phyloP scores from a whole-genome alignment of 2,888 invertebrate species.

The Hesperia comma region DNA sequence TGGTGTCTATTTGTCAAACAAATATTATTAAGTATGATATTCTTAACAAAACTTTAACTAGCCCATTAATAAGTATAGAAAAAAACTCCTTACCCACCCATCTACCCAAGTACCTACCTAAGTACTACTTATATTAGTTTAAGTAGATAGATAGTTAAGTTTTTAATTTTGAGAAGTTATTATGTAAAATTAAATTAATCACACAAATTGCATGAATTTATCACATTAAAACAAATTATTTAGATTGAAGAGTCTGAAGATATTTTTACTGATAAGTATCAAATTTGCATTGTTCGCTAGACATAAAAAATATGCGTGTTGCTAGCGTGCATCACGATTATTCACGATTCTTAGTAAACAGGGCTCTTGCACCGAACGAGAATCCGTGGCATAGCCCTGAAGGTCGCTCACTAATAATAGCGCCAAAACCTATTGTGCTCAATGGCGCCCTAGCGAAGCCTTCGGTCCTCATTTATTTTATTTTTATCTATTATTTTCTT shows the following conservation, averaged over 20 bases:
- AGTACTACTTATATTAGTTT: no score
- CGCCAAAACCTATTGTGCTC: constrained; percentile 50
- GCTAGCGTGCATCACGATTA: constrained; percentile 69
- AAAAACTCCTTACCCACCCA: no score
- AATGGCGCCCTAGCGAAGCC: constrained; percentile 48
- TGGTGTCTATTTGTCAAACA: no score
- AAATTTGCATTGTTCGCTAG: constrained; percentile 20
- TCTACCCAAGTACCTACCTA: no score
- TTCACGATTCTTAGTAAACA: constrained; percentile 75
- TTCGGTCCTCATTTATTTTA: constrained; percentile 40
- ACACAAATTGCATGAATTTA: no score
- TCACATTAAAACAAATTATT: neutral
- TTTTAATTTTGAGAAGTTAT: no score
- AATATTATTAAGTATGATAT: no score
- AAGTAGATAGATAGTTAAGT: no score
- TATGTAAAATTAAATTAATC: no score
- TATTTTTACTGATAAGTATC: neutral
- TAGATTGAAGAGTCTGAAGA: neutral
- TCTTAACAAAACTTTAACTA: no score
- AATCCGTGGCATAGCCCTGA: constrained; percentile 64
- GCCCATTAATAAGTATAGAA: no score
- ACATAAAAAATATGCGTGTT: constrained; percentile 67
- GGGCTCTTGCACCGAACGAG: constrained; percentile 61
- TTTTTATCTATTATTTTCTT: constrained; percentile 49
- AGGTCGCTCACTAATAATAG: constrained; percentile 71